Base-by-base conservation (phyloP, 2,797 vertebrate genomes). In the Sandelia bainsii region DNA sequence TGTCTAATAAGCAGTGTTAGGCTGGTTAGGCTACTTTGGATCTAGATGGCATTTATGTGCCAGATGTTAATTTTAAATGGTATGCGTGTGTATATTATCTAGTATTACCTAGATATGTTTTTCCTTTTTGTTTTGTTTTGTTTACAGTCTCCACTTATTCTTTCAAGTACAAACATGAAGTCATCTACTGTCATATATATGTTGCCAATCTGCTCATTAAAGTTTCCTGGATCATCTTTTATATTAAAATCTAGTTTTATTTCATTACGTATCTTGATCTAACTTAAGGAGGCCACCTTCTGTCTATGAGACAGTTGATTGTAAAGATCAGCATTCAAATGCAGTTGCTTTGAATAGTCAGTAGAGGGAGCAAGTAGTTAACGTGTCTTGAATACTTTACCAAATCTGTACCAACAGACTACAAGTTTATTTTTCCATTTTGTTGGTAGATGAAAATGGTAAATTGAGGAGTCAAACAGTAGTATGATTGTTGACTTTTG, bases 281-380 rank as follows among this genome's bases (percentile, higher is more conserved):
- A 4, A 20, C 46, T 48, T 10, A 45, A 45, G 44, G 44, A 45
- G 19, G 44, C 8, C 17, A 7, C 42, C 17, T 45, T 45, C 19
- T 19, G 44, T 44, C 42, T 17, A 46, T 5, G 8, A 16, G 17
- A 17, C 6, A 19, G 42, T 19, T 29, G 54, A 3, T 42, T 32
- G 2, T 27, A 14, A 19, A 3, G 8, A 19, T 6, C 1, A 13
- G 42, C 50, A 23, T 27, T 46, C 8, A 34, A 12, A 6, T 77
- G 79, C 54, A 89, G 64, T 88, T 75, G 53, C 69, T 42, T 56
- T 23, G 8, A 45, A 1, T 7, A 17, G 2, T 65, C 91, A 90
- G 67, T 45, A 85, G 91, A 72, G 78, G 84, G 87, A 49, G 78
- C 34, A 58, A 59, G 13, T 50, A 44, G 20, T 14, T 59, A 45